A percentile compares a stretch with the other conserved stretches of the same genome.
phyloP scores from a whole-genome alignment of 2,888 invertebrate species.

The Pyrrhosoma nymphula region DNA sequence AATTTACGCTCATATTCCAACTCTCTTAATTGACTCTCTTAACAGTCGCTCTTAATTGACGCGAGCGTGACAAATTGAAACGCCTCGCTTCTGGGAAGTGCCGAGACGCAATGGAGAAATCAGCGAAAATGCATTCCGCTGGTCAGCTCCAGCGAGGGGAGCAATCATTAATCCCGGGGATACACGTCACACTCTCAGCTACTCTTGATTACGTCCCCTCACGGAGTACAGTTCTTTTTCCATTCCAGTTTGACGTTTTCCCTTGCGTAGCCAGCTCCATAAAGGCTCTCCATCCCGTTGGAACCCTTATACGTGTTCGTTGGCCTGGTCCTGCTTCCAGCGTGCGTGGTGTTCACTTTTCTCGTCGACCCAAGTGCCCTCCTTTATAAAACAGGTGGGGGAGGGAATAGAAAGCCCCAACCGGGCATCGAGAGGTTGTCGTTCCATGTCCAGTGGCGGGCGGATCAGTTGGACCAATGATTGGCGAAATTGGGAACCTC shows the following conservation, averaged over 20 bases:
- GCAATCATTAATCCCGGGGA: neutral
- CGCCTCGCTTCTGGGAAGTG: neutral
- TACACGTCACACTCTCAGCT: neutral
- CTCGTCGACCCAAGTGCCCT: neutral
- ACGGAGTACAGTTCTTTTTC: neutral
- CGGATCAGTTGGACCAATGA: too few species aligned
- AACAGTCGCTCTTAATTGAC: neutral
- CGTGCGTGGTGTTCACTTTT: neutral
- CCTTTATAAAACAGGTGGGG: neutral
- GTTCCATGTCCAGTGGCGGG: neutral
- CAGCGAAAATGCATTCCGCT: neutral
- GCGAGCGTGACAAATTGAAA: neutral
- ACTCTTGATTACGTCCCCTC: neutral
- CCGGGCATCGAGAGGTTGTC: neutral
- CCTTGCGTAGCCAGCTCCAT: neutral
- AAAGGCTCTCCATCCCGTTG: neutral
- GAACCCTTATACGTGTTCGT: neutral
- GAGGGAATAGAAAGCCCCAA: neutral
- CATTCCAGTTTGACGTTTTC: neutral
- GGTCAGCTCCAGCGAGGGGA: neutral
- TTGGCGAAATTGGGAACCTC: too few species aligned
- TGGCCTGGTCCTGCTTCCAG: conserved; percentile 8
- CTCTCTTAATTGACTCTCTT: neutral
- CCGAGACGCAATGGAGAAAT: neutral
- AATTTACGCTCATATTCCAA: too few species aligned